Conservation (phyloP, 2,888 invertebrate species). For the Nephrotoma appendiculata region DNA sequence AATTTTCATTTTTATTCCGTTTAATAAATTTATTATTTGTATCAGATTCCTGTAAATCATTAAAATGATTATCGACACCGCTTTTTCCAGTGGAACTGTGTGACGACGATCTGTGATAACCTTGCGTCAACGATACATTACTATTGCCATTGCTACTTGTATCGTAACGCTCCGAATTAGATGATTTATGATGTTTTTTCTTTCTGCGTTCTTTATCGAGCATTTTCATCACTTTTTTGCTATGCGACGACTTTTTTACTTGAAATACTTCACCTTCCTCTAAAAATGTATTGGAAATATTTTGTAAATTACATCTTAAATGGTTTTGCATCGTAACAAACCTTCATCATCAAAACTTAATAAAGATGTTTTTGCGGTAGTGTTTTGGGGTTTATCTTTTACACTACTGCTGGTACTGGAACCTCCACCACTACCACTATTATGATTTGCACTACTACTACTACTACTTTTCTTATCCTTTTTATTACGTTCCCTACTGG, state of each 20-base stretch:
- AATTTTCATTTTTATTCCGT: constrained; percentile 29
- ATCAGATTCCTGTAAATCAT: background rate
- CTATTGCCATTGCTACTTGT: constrained; percentile 17
- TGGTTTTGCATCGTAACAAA: constrained; percentile 14
- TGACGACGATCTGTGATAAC: constrained; percentile 11
- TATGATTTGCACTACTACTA: background rate
- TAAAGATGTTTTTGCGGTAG: constrained; percentile 34
- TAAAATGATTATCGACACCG: background rate
- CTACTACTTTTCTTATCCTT: background rate
- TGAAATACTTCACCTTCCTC: constrained; percentile 84
- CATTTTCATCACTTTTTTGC: constrained; percentile 75
- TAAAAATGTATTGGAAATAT: constrained; percentile 12
- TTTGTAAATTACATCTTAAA: background rate
- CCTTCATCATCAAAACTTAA: constrained; percentile 74
- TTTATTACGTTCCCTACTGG: background rate
- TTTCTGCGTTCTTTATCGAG: constrained; percentile 61
- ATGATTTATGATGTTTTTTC: constrained; percentile 30
- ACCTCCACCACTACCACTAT: background rate
- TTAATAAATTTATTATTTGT: constrained; percentile 10
- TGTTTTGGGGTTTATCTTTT: constrained; percentile 9
- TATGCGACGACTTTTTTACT: constrained; percentile 90
- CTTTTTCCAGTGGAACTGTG: constrained; percentile 11
- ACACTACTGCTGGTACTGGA: background rate
- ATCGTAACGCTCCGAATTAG: constrained; percentile 13
- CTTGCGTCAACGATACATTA: constrained; percentile 16